Evolutionary conservation across 2,888 invertebrate species (phyloP), one percentile per base, ranked within the genome.

Genomic region (Digitonthophagus gazella): DNA sequence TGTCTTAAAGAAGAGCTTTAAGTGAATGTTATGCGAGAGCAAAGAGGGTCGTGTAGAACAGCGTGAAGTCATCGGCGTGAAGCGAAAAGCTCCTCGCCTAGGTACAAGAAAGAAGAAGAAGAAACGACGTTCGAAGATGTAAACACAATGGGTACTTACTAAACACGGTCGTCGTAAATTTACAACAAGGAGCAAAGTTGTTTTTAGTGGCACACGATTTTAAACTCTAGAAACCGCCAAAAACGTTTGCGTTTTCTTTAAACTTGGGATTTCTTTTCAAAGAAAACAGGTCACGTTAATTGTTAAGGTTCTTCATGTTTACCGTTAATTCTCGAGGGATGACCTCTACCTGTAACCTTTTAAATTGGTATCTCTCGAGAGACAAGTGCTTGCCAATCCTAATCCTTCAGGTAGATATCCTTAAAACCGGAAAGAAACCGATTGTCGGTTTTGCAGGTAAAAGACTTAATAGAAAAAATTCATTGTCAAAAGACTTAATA

Each of bases 91-190:
- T 61, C n/a, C n/a, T n/a, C 16, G 20, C 20, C 20, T 16, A 58
- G 18, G 6, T 58, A 58, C 15, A 16, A 15, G 58, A 44, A 44
- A 44, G 28, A 44, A 44, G 28, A 44, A 44, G 28, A 44, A 44
- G 28, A 44, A 44, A 44, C 28, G 8, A 11, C n/a, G 16, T 18
- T 61, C 61, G 20, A 15, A 61, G 61, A 61, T 20, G 61, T 20
- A 16, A 15, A 61, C 16, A 61, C 16, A 61, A 19, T 61, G 20
- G 61, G 14, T 61, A n/a, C 61, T 61, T 61, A 19, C 61, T 18
- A 61, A 15, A 61, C 16, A 16, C 58, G 58, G 14, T 58, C 15
- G 58, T 15, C 58, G 58, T 16, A 16, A 16, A 58, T 58, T 58
- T 16, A 58, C 15, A 58, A 16, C n/a, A n/a, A n/a, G n/a, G 58